A percentile compares a stretch with the other conserved stretches of the same genome.
These are phyloP conservation scores for Conopomorpha cramerella DNA, from an alignment of 1,140 invertebrate genomes.

Conservation along the genomic window DNA sequence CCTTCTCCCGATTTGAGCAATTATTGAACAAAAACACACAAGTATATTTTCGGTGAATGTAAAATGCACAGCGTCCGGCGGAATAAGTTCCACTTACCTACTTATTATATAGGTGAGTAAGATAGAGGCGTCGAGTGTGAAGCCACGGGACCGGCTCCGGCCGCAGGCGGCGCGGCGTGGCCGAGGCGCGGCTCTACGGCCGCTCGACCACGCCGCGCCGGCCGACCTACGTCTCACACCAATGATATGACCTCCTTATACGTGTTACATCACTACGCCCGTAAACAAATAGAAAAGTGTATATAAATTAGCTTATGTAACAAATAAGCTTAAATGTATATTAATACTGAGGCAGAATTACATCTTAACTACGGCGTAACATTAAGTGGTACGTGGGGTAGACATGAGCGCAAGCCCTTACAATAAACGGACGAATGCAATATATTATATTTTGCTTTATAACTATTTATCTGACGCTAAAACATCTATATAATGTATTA, in stretches of 20 bases:
- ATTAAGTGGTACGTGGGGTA: slow-evolving; percentile 56
- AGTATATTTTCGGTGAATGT: no score
- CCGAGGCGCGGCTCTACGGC: no score
- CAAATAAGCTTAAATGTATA: slow-evolving; percentile 60
- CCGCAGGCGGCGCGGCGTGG: no score
- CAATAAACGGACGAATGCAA: slow-evolving; percentile 59
- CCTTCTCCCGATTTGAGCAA: no score
- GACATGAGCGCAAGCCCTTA: slow-evolving; percentile 59
- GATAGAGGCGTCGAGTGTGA: no score
- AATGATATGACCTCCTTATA: slow-evolving; percentile 53
- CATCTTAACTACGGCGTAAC: slow-evolving; percentile 59
- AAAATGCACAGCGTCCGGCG: no score
- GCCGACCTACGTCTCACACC: slow-evolving; percentile 38
- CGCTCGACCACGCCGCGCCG: no score
- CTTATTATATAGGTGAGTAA: no score
- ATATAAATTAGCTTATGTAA: slow-evolving; percentile 61
- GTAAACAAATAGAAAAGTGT: slow-evolving; percentile 53
- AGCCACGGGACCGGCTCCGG: no score
- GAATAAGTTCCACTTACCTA: no score
- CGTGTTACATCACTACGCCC: slow-evolving; percentile 49
- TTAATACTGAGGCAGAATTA: slow-evolving; percentile 61
- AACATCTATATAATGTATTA: slow-evolving; percentile 61
- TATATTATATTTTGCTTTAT: slow-evolving; percentile 60
- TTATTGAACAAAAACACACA: no score
- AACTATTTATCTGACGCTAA: slow-evolving; percentile 60